Conservation (phyloP, 2,113 vertebrate genomes). For the Chamaea fasciata region DNA sequence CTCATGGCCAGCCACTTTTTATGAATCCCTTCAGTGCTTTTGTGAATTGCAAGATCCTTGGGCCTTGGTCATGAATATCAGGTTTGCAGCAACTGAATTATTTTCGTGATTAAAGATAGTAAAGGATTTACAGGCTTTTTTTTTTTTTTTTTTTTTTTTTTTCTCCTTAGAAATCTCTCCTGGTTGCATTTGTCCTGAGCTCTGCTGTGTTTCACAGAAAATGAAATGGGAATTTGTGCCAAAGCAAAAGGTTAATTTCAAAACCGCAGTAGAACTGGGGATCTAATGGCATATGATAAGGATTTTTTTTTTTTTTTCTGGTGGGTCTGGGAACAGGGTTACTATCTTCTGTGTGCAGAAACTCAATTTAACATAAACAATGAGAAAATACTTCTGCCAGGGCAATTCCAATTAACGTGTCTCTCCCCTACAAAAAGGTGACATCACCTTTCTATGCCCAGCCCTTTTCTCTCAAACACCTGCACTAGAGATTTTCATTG, state of each 20-base stretch:
- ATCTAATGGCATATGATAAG: background rate
- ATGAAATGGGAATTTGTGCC: conserved; percentile 5
- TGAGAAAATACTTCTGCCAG: background rate
- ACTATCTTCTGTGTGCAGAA: background rate
- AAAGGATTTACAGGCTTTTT: conserved; percentile 21
- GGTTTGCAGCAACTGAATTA: conserved; percentile 51
- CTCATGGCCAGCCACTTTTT: conserved; percentile 49
- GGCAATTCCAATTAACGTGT: background rate
- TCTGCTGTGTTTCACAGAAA: conserved; percentile 56
- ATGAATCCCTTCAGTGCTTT: conserved; percentile 55
- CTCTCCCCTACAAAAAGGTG: background rate
- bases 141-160: background rate
- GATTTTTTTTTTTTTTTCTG: background rate
- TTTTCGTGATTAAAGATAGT: conserved; percentile 61
- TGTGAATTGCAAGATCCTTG: conserved; percentile 47
- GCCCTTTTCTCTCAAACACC: rapidly evolving
- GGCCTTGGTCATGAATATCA: conserved; percentile 43
- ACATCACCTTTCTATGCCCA: background rate
- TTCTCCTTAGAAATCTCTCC: background rate
- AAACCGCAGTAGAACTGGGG: background rate
- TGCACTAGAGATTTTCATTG: background rate
- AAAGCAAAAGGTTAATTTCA: conserved; percentile 29
- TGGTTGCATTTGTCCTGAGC: conserved; percentile 19
- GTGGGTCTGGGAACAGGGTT: background rate
- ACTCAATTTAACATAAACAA: background rate